Conservation (phyloP, 2,113 vertebrate genomes). For the Zapornia atra region DNA sequence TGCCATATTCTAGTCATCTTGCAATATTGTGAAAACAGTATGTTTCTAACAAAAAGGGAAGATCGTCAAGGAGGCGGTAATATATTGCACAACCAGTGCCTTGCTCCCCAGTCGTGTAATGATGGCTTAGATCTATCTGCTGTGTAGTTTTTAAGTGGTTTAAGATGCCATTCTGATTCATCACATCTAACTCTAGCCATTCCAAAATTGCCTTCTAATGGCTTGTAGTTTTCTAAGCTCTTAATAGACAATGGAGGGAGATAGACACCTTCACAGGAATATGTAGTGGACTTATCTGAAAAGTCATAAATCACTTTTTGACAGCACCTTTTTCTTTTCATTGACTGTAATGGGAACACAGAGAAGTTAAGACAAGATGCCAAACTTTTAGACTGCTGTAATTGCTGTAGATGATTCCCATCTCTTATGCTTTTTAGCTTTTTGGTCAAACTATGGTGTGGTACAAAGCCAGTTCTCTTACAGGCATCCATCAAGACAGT, state of each 20-base stretch:
- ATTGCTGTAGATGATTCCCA: slow-evolving; percentile 1
- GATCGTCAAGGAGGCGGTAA: not conserved
- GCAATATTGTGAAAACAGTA: not conserved
- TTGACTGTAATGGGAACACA: not conserved
- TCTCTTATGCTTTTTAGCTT: slow-evolving; percentile 22
- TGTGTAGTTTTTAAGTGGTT: not conserved
- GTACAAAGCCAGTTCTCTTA: not conserved
- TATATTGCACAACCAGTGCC: not conserved
- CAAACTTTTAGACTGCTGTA: slow-evolving; percentile 4
- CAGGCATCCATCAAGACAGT: slow-evolving; percentile 3
- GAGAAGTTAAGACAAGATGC: slow-evolving; percentile 10
- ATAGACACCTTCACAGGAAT: not conserved
- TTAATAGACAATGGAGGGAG: not conserved
- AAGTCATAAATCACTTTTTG: not conserved
- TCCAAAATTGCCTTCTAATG: not conserved
- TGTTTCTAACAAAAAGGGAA: not conserved
- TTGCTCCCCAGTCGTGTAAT: not conserved
- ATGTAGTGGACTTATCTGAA: not conserved
- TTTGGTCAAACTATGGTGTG: not conserved
- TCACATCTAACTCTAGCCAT: not conserved
- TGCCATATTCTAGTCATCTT: not conserved
- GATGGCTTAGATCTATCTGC: not conserved
- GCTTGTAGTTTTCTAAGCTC: not conserved
- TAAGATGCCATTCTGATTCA: not conserved
- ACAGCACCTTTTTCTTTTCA: not conserved